These are phyloP conservation scores for Rhinolophus sinicus DNA, from an alignment of 2,113 vertebrate species.

Conservation along the genomic window DNA sequence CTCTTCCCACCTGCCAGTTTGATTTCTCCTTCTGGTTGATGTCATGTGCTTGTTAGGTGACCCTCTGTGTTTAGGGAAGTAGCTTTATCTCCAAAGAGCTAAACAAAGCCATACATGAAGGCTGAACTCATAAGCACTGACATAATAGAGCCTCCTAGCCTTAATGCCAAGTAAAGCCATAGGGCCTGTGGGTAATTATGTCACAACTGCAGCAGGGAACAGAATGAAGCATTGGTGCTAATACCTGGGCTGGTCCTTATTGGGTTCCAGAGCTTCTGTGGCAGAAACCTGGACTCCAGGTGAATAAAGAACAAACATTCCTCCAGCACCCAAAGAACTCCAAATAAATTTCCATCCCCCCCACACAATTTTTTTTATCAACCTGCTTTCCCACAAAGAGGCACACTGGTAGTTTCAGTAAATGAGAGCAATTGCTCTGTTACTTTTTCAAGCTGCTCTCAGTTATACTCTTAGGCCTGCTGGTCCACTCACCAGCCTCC, in stretches of 20 bases:
- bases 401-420: neutral
- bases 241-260: neutral
- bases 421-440: neutral
- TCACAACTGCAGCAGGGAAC: neutral
- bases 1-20: neutral
- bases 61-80: neutral
- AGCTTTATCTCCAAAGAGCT: neutral
- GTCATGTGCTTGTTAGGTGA: neutral
- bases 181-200: neutral
- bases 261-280: neutral
- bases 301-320: neutral
- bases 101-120: neutral
- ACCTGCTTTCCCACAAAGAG: neutral
- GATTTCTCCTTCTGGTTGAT: neutral
- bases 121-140: neutral
- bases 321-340: neutral
- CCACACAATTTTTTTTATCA: neutral
- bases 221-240: neutral
- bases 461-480: too few species aligned
- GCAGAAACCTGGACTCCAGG: neutral
- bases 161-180: neutral
- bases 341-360: neutral
- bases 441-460: neutral
- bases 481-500: neutral
- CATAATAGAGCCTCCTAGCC: fast-evolving